These are phyloP conservation scores for Nerophis ophidion DNA, from an alignment of 2,113 vertebrate species.

Conservation along the genomic window DNA sequence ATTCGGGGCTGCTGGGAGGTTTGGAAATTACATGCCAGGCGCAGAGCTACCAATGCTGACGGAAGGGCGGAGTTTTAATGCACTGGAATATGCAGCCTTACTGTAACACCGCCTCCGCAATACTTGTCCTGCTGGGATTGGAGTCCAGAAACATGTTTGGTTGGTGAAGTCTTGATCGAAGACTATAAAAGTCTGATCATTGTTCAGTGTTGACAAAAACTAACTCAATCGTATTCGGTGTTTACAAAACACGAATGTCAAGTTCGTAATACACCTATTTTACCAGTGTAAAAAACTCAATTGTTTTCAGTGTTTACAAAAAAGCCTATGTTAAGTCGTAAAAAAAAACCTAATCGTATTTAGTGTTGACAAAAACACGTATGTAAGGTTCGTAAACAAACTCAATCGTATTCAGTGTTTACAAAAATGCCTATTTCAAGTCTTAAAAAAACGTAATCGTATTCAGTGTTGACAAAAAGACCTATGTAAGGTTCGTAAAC, in stretches of 20 bases:
- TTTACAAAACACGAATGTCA: too few relatives aligned
- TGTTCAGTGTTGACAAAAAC: too few relatives aligned
- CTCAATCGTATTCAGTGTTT: too few relatives aligned
- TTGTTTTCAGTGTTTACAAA: neutral
- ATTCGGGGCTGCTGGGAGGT: constrained; percentile 10
- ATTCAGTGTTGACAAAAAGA: neutral
- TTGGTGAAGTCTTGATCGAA: too few relatives aligned
- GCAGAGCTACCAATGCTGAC: neutral
- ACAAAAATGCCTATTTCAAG: neutral
- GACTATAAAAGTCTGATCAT: too few relatives aligned
- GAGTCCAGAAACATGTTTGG: too few relatives aligned
- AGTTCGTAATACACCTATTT: too few relatives aligned
- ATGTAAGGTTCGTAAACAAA: neutral
- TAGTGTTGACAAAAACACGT: neutral
- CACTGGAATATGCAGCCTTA: neutral
- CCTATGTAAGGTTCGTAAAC: neutral
- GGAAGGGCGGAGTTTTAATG: neutral
- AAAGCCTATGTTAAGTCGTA: neutral
- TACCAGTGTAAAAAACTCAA: neutral
- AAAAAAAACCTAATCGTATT: neutral
- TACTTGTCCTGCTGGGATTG: neutral
- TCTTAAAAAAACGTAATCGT: neutral
- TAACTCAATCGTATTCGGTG: too few relatives aligned
- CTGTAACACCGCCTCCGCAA: too few relatives aligned
- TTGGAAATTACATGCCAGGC: constrained; percentile 3